Percentiles rank a stretch among this genome's conserved stretches.
Evolutionary conservation across 37 sponge, comb jelly and placozoan genomes (phyloP).

Genomic region (Oscarella lobularis): DNA sequence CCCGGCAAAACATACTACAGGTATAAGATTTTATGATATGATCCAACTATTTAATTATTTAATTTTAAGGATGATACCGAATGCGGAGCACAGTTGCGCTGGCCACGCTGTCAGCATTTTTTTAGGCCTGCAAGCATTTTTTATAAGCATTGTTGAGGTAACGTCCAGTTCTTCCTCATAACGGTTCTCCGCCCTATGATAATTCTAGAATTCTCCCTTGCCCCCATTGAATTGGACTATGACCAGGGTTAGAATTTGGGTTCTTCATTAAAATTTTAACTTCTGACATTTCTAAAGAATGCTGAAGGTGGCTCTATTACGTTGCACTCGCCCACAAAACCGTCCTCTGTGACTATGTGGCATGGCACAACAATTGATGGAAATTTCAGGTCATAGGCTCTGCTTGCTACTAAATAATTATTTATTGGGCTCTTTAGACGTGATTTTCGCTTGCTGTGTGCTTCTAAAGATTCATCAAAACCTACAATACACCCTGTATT

Average conservation of each 20-base stretch:
- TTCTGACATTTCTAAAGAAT: too few species aligned
- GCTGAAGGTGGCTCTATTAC: conserved; percentile 45
- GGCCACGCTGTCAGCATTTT: conserved; percentile 32
- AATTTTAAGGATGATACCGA: conserved; percentile 45
- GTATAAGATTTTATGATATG: conserved; percentile 15
- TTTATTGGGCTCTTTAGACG: background rate
- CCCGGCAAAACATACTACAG: conserved; percentile 53
- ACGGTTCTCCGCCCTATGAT: too few species aligned
- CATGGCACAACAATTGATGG: conserved; percentile 60
- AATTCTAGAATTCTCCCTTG: too few species aligned
- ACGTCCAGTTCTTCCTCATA: too few species aligned
- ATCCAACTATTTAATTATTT: background rate
- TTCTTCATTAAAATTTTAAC: too few species aligned
- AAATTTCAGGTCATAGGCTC: conserved; percentile 16
- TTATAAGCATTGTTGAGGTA: conserved; percentile 7
- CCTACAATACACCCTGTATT: background rate
- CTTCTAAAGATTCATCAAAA: background rate
- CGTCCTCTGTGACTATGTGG: conserved; percentile 32
- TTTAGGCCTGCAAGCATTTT: conserved; percentile 4
- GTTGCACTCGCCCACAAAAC: conserved; percentile 27
- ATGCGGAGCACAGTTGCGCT: conserved; percentile 75
- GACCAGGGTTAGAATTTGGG: too few species aligned
- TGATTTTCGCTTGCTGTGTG: background rate
- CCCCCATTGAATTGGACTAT: conserved; percentile 36
- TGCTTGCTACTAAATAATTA: too few species aligned